Evolutionary conservation across 2,888 invertebrate species (phyloP).

Genomic region (Erpobdella octoculata): DNA sequence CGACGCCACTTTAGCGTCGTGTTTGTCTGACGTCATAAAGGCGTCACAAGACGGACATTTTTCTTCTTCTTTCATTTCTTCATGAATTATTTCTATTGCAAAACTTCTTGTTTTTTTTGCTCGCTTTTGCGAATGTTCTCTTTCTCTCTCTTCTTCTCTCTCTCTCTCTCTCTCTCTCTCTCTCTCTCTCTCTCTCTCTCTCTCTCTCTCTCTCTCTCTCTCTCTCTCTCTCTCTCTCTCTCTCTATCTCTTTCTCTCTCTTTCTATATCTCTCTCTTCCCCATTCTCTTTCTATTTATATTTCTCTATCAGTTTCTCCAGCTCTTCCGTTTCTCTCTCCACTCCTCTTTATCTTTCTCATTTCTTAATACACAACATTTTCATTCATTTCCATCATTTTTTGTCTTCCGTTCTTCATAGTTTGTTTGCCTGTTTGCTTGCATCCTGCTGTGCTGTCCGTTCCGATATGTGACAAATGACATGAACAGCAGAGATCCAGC

Average conservation of each 20-base stretch:
- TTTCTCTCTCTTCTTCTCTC: constrained; percentile 84
- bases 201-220: not conserved
- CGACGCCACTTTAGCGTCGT: too few relatives aligned
- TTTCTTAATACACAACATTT: not conserved
- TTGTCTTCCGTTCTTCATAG: not conserved
- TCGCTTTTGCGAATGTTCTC: constrained; percentile 93
- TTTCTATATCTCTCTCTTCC: too few relatives aligned
- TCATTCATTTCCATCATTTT: not conserved
- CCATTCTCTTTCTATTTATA: not conserved
- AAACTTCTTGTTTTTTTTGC: constrained; percentile 61
- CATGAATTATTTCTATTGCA: not conserved
- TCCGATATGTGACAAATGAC: too few relatives aligned
- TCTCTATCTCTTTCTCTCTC: too few relatives aligned
- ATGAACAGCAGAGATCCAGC: too few relatives aligned
- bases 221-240: not conserved
- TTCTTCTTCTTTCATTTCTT: not conserved
- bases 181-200: constrained; percentile 78
- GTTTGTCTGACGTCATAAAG: too few relatives aligned
- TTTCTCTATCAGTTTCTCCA: not conserved
- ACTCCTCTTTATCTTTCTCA: not conserved
- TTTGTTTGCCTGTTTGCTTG: not conserved
- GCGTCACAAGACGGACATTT: too few relatives aligned
- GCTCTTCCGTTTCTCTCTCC: not conserved
- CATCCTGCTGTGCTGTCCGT: too few relatives aligned
- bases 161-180: constrained; percentile 77